A percentile compares a stretch with the other conserved stretches of the same genome.
phyloP scores from a whole-genome alignment of 2,797 vertebrate genomes.

The Vipera ursinii region DNA sequence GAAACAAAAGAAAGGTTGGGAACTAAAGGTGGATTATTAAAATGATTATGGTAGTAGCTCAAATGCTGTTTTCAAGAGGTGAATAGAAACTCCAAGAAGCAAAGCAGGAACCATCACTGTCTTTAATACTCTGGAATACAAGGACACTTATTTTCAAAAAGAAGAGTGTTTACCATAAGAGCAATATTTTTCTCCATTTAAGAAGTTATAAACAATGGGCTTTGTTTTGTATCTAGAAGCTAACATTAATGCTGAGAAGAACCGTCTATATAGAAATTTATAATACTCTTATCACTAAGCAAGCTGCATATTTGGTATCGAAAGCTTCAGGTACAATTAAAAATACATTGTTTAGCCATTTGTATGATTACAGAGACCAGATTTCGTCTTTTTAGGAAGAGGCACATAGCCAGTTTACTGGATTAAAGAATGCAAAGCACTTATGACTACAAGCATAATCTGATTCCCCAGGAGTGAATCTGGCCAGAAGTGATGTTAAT shows the following conservation, averaged over 20 bases:
- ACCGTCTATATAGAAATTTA: neutral
- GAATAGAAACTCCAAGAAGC: too few relatives aligned
- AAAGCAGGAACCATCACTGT: too few relatives aligned
- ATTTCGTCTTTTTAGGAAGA: neutral
- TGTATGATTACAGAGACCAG: neutral
- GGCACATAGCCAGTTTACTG: neutral
- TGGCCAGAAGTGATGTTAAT: neutral
- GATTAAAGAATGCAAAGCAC: neutral
- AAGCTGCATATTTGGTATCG: neutral
- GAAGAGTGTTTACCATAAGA: neutral
- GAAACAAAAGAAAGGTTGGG: too few relatives aligned
- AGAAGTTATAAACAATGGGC: neutral
- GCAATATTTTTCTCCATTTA: neutral
- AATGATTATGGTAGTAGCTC: conserved; percentile 3
- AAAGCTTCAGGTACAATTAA: neutral
- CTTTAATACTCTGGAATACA: neutral
- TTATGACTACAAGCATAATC: neutral
- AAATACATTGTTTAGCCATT: neutral
- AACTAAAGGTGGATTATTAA: neutral
- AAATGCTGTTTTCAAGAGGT: neutral
- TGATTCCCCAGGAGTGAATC: neutral
- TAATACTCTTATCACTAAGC: neutral
- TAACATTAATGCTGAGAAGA: neutral
- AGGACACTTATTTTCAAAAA: neutral
- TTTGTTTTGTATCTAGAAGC: neutral